Evolutionary conservation across 2,113 vertebrate species (phyloP).

Genomic region (Oceanodroma tethys): DNA sequence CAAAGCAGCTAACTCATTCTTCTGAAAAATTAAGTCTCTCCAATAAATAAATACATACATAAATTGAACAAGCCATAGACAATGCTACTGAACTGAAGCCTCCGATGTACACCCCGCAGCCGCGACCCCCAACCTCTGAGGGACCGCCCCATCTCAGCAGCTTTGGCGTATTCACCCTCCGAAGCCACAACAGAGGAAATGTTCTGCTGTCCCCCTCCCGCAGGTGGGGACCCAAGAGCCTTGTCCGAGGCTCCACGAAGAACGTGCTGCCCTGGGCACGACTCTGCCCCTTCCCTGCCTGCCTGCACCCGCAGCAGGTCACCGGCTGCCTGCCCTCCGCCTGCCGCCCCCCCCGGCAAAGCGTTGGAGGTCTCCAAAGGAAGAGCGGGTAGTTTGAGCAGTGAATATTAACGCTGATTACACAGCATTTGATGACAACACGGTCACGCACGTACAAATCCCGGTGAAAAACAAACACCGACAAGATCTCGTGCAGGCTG

Average conservation of each 20-base stretch:
- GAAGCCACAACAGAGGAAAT: neutral
- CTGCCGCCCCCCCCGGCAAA: rapidly evolving
- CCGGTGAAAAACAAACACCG: neutral
- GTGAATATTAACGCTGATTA: neutral
- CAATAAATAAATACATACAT: neutral
- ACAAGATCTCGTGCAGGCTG: neutral
- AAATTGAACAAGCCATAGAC: neutral
- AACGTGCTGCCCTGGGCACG: neutral
- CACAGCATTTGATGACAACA: neutral
- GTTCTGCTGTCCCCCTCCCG: neutral
- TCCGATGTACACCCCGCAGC: neutral
- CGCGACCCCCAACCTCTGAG: neutral
- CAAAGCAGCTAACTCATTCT: neutral
- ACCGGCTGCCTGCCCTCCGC: neutral
- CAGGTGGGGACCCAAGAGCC: neutral
- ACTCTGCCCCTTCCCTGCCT: neutral
- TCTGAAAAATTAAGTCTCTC: neutral
- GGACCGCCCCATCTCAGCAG: neutral
- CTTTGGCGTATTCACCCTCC: neutral
- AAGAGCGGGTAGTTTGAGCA: rapidly evolving
- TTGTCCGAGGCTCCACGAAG: neutral
- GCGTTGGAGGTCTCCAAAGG: rapidly evolving
- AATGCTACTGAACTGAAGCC: neutral
- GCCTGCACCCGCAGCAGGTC: rapidly evolving
- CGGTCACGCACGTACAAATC: rapidly evolving